A percentile compares a stretch with the other conserved stretches of the same genome.
phyloP scores from a whole-genome alignment of 2,113 vertebrate genomes.

The Felis chaus region DNA sequence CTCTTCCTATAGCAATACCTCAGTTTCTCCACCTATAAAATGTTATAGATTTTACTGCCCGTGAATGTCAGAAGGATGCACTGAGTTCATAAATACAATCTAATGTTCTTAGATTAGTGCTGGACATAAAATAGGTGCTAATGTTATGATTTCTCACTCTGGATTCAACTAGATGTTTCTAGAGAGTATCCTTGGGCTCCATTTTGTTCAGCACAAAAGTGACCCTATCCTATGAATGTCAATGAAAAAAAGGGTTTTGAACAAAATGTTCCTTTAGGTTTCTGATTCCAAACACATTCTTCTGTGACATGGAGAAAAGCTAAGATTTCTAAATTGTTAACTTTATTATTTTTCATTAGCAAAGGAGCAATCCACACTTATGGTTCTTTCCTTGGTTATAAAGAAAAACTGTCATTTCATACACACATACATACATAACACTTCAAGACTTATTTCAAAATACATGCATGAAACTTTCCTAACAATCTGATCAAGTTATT shows the following conservation, averaged over 20 bases:
- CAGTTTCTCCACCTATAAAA: neutral
- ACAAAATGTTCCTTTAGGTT: neutral
- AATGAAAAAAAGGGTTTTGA: neutral
- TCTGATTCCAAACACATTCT: neutral
- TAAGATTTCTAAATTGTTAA: neutral
- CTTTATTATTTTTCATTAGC: neutral
- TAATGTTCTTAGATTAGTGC: neutral
- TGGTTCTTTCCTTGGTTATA: neutral
- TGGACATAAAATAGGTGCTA: neutral
- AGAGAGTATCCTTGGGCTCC: neutral
- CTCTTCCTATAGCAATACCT: neutral
- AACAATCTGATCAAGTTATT: neutral
- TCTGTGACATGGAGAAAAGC: neutral
- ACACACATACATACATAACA: neutral
- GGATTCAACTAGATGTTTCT: neutral
- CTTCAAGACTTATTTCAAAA: neutral
- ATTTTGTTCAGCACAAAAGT: neutral
- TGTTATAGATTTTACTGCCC: neutral
- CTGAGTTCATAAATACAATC: neutral
- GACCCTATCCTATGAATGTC: neutral
- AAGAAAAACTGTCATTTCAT: neutral
- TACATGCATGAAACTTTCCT: neutral
- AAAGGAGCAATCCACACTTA: neutral
- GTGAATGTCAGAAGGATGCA: neutral
- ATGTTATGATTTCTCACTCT: neutral